These are phyloP conservation scores for Sphyrna mokarran DNA, from an alignment of 2,113 vertebrate species.

Conservation along the genomic window DNA sequence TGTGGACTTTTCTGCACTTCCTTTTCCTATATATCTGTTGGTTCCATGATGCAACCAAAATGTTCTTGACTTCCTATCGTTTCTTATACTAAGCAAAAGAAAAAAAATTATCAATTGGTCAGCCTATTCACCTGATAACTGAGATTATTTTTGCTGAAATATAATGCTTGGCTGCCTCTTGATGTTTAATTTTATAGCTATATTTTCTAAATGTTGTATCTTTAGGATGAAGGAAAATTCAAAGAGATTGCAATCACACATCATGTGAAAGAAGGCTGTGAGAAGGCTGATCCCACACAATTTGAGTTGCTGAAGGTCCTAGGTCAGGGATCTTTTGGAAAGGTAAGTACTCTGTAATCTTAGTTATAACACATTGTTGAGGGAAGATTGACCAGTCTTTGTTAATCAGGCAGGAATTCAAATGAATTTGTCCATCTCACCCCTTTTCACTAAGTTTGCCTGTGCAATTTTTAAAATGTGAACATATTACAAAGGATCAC, in stretches of 20 bases:
- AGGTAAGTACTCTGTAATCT: conserved; percentile 59
- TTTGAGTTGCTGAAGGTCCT: conserved; percentile 95
- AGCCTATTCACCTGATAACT: neutral
- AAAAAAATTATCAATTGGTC: neutral
- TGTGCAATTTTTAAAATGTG: neutral
- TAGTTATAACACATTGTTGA: neutral
- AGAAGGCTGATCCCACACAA: conserved; percentile 89
- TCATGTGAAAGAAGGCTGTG: conserved; percentile 94
- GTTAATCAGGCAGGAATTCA: neutral
- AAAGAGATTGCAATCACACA: conserved; percentile 94
- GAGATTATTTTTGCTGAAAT: neutral
- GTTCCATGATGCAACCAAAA: neutral
- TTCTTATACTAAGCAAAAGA: neutral
- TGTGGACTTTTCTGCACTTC: neutral
- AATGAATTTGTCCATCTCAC: neutral
- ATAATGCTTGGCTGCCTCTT: neutral
- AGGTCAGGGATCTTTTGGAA: conserved; percentile 95
- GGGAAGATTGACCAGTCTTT: neutral
- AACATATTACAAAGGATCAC: neutral
- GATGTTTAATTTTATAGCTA: neutral
- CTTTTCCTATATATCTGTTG: neutral
- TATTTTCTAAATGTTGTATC: conserved; percentile 16
- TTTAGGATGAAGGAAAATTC: conserved; percentile 78
- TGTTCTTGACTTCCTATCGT: neutral
- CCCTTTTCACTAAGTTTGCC: neutral